These are phyloP conservation scores for Halcyon senegalensis DNA, from an alignment of 2,113 vertebrate species.

Conservation along the genomic window DNA sequence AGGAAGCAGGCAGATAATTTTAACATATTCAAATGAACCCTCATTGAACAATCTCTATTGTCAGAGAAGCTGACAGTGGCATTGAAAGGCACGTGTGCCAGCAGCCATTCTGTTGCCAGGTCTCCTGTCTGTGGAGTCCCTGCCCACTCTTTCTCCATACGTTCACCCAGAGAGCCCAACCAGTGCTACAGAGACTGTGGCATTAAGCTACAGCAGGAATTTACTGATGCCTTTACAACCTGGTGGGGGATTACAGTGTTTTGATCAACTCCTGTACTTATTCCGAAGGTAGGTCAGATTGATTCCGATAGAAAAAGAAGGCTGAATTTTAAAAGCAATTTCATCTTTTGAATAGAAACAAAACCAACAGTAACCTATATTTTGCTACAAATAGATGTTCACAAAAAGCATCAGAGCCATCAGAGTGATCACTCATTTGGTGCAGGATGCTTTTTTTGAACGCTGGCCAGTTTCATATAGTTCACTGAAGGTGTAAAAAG, in stretches of 20 bases:
- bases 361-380: not conserved
- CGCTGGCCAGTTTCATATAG: not conserved
- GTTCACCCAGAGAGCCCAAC: fast-evolving
- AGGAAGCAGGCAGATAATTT: not conserved
- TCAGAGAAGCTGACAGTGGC: not conserved
- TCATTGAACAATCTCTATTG: not conserved
- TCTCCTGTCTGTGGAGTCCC: not conserved
- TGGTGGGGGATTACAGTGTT: not conserved
- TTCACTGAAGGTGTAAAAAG: not conserved
- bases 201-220: not conserved
- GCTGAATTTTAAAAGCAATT: not conserved
- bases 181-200: not conserved
- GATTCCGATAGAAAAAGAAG: not conserved
- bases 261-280: not conserved
- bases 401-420: not conserved
- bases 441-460: not conserved
- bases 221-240: not conserved
- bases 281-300: not conserved
- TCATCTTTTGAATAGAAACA: not conserved
- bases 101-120: fast-evolving
- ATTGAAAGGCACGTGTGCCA: not conserved
- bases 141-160: not conserved
- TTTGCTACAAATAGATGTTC: not conserved
- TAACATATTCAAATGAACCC: not conserved
- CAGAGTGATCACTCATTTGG: too few species aligned